phyloP scores from a whole-genome alignment of 2,888 invertebrate genomes.

The Helicoverpa assulta region DNA sequence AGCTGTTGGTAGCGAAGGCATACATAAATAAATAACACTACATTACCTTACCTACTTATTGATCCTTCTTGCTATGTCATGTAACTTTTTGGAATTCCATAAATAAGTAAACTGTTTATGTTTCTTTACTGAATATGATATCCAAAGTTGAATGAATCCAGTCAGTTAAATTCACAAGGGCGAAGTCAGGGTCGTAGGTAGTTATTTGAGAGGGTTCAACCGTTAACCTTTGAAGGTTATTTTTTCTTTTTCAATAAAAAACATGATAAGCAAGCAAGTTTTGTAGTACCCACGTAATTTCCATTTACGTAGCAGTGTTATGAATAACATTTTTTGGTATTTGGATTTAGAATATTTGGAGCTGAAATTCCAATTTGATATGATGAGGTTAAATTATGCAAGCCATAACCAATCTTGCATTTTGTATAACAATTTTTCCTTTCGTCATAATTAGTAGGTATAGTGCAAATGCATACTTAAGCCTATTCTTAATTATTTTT shows the following conservation, averaged over 20 bases:
- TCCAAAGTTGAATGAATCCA: slow-evolving; percentile 23
- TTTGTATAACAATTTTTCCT: neutral
- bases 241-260: slow-evolving; percentile 15
- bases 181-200: neutral
- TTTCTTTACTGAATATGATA: neutral
- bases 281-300: slow-evolving; percentile 21
- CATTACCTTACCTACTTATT: neutral
- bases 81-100: neutral
- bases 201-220: neutral
- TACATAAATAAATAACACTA: neutral
- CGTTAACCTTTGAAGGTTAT: slow-evolving; percentile 25
- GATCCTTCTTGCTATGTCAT: neutral
- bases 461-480: too few species aligned
- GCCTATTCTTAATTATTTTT: too few species aligned
- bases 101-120: neutral
- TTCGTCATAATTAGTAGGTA: too few species aligned
- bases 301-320: slow-evolving; percentile 1
- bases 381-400: too few species aligned
- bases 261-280: neutral
- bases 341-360: too few species aligned
- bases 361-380: too few species aligned
- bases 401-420: neutral
- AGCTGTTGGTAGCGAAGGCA: neutral
- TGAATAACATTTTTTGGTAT: neutral
- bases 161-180: slow-evolving; percentile 3